Evolutionary conservation across 2,113 vertebrate genomes (phyloP), one percentile per base, ranked within the genome.

Genomic region (Pavo muticus): DNA sequence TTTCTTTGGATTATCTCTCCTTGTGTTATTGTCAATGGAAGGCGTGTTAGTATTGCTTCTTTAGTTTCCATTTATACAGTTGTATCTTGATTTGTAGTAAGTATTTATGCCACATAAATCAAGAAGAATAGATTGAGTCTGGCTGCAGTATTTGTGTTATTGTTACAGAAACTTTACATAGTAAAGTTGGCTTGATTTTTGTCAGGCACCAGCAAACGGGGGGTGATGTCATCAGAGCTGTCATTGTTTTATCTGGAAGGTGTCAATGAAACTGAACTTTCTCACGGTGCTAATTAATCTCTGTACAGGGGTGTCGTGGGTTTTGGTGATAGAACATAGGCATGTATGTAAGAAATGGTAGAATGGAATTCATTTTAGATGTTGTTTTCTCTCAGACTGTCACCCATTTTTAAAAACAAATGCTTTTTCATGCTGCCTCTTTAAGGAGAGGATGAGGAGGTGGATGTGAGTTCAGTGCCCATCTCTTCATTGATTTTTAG

Each of bases 401-500:
- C 19, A 72, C 70, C 27, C 18, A 1, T 24, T 57, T 88, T 48
- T 20, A 71, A 48, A 78, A 71, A 39, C 42, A 21, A 71, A 52
- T 24, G 24, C 10, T 64, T 68, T 85, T 68, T 69, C 23, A 29
- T n/a, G 59, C 19, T 25, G 35, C 11, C 9, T 87, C 63, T 23
- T 73, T 67, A 77, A 82, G 56, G 44, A 68, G 19, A 71, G 19
- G 15, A 5, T 82, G 30, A 7, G 40, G 32, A 84, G 57, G 77
- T 18, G 20, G 32, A 24, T n/a, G 4, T 35, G 35, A 72, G 7
- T 91, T 92, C 39, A 52, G 6, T 68, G 57, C 39, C 56, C 84
- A 91, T 91, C 61, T 16, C 32, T 90, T 18, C 21, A 59, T 59
- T 90, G 69, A 73, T 93, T 93, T 93, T 88, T 60, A 63, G 80